Evolutionary conservation across 1,140 invertebrate genomes (phyloP).

Genomic region (Drosophila punjabiensis): DNA sequence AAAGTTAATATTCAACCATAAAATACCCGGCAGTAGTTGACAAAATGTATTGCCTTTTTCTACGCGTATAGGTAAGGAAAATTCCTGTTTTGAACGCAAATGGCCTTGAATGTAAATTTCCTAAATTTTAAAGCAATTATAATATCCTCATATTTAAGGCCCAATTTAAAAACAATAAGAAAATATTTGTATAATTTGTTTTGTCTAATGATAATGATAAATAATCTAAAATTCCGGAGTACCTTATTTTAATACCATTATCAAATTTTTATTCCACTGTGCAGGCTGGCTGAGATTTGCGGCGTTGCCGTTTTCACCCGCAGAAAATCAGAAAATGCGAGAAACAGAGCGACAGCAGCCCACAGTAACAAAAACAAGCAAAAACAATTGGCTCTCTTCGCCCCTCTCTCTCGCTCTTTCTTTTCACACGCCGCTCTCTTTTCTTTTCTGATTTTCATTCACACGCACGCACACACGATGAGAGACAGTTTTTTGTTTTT

Average conservation of each 20-base stretch:
- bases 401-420: constrained; percentile 5
- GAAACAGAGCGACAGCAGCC: constrained; percentile 17
- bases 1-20: background rate
- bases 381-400: constrained; percentile 25
- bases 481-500: constrained; percentile 52
- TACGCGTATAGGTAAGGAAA: too few relatives aligned
- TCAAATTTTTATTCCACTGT: constrained; percentile 19
- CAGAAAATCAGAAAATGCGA: constrained; percentile 31
- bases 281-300: constrained; percentile 41
- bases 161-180: background rate
- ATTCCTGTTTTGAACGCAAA: too few relatives aligned
- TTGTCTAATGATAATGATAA: too few relatives aligned
- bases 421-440: constrained; percentile 10
- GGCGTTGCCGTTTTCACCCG: constrained; percentile 71
- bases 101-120: too few relatives aligned
- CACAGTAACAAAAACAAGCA: constrained; percentile 39
- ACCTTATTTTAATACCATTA: background rate
- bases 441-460: constrained; percentile 63
- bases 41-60: too few relatives aligned
- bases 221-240: too few relatives aligned
- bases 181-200: too few relatives aligned
- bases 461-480: constrained; percentile 53
- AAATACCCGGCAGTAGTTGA: background rate
- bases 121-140: too few relatives aligned
- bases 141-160: too few relatives aligned